These are phyloP conservation scores for Xyrauchen texanus DNA, from an alignment of 2,113 vertebrate genomes.

Conservation along the genomic window DNA sequence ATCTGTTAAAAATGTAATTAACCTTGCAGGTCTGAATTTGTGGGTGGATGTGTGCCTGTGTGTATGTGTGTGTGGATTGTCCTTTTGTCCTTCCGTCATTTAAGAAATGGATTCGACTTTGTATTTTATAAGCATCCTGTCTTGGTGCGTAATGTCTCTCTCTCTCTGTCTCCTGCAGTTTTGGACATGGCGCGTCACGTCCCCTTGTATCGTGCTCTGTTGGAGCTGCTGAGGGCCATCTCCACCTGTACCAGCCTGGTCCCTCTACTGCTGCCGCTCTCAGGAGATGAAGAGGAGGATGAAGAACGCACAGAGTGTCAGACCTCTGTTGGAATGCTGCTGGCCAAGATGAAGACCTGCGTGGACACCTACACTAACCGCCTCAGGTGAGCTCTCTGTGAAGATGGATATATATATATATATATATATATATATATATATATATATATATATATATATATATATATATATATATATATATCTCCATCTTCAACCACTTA, in stretches of 20 bases:
- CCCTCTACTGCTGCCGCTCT: constrained; percentile 89
- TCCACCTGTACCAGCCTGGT: constrained; percentile 91
- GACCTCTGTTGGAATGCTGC: constrained; percentile 90
- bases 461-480: too few species aligned
- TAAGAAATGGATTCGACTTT: constrained; percentile 18
- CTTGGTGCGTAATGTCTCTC: constrained; percentile 7
- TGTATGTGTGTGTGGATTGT: neutral
- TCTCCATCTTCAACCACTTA: too few species aligned
- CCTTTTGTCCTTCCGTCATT: constrained; percentile 21
- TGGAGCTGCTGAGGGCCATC: constrained; percentile 92
- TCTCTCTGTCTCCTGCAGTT: constrained; percentile 71
- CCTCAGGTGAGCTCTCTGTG: constrained; percentile 77
- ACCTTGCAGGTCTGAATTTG: too few species aligned
- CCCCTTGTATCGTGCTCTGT: constrained; percentile 90
- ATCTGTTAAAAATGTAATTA: too few species aligned
- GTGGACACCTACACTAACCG: constrained; percentile 98
- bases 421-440: too few species aligned
- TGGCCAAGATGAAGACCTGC: constrained; percentile 99
- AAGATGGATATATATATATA: too few species aligned
- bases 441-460: too few species aligned
- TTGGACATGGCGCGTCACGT: constrained; percentile 98
- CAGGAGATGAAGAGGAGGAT: constrained; percentile 84
- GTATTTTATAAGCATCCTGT: constrained; percentile 5
- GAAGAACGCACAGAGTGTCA: constrained; percentile 89
- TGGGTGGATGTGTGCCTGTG: too few species aligned